Evolutionary conservation across 2,113 vertebrate genomes (phyloP), one percentile per base, ranked within the genome.

Genomic region (Aptenodytes patagonicus): DNA sequence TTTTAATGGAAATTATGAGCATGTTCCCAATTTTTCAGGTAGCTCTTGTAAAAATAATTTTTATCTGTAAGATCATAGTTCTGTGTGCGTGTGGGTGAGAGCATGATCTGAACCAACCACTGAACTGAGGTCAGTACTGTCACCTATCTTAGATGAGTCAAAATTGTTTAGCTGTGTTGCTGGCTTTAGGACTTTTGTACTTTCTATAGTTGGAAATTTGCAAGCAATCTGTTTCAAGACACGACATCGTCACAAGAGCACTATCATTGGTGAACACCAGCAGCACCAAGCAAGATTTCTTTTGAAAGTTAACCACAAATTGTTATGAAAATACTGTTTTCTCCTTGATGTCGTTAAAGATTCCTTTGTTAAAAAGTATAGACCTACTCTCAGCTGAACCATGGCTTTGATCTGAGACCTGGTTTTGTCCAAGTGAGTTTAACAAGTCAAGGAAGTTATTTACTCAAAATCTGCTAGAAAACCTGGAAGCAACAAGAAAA

Each of bases 21-120:
- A n/a, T 4, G 0, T 22, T 76, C 10, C 13, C 1, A 2, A 60
- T 20, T 29, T 80, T 61, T 81, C 24, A 17, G 42, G 6, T 36
- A 42, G 12, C 2, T 64, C 16, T 51, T 54, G 9, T 36, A 54
- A 42, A 79, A 52, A 13, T 19, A 6, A 1, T 26, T 40, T 83
- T 64, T 88, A 36, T 49, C 18, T 71, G 6, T 65, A 36, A 17
- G 5, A 38, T 84, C 34, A 42, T 16, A 42, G 13, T 32, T 46
- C 2, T 46, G 0, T 22, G 0, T 10, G 11, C 21, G 8, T 25
- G 6, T 16, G 10, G 26, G 42, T 64, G 14, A 44, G 22, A 64
- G 24, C 1, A 2, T 16, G 6, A 46, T 28, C 31, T 31, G 9
- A 47, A 52, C 24, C 49, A 55, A 72, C 18, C 20, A 19, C 10